A percentile compares a stretch with the other conserved stretches of the same genome.
These are phyloP conservation scores for Bufotes viridis DNA, from an alignment of 2,797 vertebrate genomes.

Conservation along the genomic window DNA sequence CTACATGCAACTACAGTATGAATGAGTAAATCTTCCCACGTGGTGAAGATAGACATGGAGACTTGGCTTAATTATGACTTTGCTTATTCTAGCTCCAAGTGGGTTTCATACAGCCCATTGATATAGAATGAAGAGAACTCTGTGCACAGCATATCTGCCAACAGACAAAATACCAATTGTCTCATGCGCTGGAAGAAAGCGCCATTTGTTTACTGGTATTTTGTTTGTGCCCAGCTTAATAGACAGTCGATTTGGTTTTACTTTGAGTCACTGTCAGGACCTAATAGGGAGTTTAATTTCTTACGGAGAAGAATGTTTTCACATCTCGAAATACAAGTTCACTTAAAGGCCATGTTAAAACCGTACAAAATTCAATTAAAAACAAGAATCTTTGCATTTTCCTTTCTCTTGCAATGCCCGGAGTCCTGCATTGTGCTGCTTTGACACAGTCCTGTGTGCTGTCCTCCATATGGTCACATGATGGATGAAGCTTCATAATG, in stretches of 20 bases:
- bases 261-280: slow-evolving; percentile 4
- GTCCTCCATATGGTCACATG: too few species aligned
- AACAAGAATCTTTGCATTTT: too few species aligned
- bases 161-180: slow-evolving; percentile 56
- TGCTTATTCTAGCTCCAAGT: slow-evolving; percentile 29
- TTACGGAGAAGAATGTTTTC: background rate
- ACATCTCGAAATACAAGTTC: background rate
- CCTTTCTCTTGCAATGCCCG: too few species aligned
- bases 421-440: too few species aligned
- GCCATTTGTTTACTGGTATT: slow-evolving; percentile 41
- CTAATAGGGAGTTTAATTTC: background rate
- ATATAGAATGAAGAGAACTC: slow-evolving; percentile 43
- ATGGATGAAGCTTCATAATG: too few species aligned
- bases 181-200: slow-evolving; percentile 26
- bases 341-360: background rate
- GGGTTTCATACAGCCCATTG: slow-evolving; percentile 16
- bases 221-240: slow-evolving; percentile 31
- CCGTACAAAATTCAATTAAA: too few species aligned
- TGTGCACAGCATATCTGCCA: slow-evolving; percentile 24
- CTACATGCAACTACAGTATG: background rate
- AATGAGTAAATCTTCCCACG: slow-evolving; percentile 25
- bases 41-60: slow-evolving; percentile 20
- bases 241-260: slow-evolving; percentile 13
- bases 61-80: slow-evolving; percentile 21
- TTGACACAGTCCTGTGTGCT: too few species aligned